These are phyloP conservation scores for Anastrepha obliqua DNA, from an alignment of 1,140 invertebrate genomes.

Conservation along the genomic window DNA sequence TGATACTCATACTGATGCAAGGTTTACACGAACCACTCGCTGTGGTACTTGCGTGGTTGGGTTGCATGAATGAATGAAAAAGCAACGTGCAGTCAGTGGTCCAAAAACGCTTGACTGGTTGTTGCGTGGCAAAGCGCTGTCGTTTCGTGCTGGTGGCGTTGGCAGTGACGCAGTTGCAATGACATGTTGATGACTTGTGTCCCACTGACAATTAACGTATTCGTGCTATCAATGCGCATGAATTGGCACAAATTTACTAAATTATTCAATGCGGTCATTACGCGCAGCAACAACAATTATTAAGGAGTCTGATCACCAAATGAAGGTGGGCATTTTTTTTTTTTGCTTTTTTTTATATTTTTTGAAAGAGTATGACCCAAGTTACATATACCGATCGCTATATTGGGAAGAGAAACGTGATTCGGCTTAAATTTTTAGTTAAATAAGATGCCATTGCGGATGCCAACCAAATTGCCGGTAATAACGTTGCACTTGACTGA, in stretches of 20 bases:
- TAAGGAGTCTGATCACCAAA: conserved; percentile 6
- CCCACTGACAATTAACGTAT: conserved; percentile 41
- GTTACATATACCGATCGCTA: background rate
- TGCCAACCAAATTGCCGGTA: conserved; percentile 36
- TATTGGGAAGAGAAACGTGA: conserved; percentile 24
- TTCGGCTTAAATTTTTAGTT: conserved; percentile 51
- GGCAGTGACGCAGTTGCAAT: background rate
- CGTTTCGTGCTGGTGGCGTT: background rate
- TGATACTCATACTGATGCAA: background rate
- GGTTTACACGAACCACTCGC: background rate
- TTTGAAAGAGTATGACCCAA: background rate
- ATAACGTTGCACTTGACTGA: conserved; percentile 3
- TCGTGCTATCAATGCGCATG: conserved; percentile 71
- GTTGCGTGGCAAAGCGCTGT: background rate
- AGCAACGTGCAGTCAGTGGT: background rate
- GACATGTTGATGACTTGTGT: conserved; percentile 49
- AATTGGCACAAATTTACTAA: conserved; percentile 74
- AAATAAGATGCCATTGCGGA: conserved; percentile 35
- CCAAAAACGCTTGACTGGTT: background rate
- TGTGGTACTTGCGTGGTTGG: background rate
- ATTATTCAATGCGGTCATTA: conserved; percentile 69
- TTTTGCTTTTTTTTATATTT: background rate
- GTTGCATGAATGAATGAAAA: conserved; percentile 21
- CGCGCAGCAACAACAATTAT: background rate
- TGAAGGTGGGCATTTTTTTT: conserved; percentile 4